These are phyloP conservation scores for Rhodeus uyekii DNA, from an alignment of 2,797 vertebrate species.

Conservation along the genomic window DNA sequence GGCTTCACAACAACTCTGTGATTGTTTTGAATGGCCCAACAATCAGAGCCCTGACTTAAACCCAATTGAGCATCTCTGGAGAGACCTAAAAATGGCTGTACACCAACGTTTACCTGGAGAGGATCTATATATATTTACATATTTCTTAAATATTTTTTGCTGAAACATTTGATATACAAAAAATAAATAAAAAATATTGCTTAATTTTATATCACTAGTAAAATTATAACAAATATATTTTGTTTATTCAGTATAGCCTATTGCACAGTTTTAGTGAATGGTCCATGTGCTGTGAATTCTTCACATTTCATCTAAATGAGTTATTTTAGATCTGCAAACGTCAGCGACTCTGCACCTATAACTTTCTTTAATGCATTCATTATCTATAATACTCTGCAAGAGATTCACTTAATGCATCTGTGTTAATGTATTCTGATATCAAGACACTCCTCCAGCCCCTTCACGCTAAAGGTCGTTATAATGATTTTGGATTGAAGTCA, in stretches of 20 bases:
- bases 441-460: conserved; percentile 15
- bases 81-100: no score
- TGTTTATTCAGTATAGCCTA: not conserved
- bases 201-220: not conserved
- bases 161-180: no score
- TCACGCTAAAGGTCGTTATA: conserved; percentile 69
- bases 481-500: conserved; percentile 61
- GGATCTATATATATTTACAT: no score
- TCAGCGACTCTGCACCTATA: conserved; percentile 35
- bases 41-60: no score
- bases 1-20: no score
- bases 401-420: conserved; percentile 5
- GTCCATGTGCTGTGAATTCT: not conserved
- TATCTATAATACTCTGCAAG: not conserved
- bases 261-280: not conserved
- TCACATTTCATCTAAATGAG: conserved; percentile 6
- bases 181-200: no score
- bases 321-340: conserved; percentile 20
- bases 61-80: no score
- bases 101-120: no score
- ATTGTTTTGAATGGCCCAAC: no score
- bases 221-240: not conserved
- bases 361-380: not conserved
- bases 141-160: no score
- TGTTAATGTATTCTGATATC: not conserved